These are phyloP conservation scores for Henricia sp. DNA, from an alignment of 53 echinoderm and acorn worm species.

Conservation along the genomic window DNA sequence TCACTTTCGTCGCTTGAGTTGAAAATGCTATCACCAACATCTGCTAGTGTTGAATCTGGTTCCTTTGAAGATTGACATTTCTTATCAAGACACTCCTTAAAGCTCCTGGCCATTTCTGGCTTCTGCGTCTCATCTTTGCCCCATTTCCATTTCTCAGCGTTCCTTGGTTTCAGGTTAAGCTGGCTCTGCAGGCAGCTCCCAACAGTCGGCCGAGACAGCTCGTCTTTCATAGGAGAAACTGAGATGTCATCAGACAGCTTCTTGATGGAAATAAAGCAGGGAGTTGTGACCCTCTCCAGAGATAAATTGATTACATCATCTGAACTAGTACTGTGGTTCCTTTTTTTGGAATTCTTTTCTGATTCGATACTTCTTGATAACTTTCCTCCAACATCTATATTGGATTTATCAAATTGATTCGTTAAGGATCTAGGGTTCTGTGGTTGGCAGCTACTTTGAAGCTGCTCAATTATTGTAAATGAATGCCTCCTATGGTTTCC, in stretches of 20 bases:
- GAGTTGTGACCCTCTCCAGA: background rate
- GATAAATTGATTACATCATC: background rate
- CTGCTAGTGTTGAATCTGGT: conserved; percentile 42
- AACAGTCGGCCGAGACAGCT: background rate
- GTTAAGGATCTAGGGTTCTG: background rate
- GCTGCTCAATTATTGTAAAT: conserved; percentile 25
- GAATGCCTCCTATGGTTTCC: background rate
- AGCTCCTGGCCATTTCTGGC: background rate
- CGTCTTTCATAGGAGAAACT: conserved; percentile 1
- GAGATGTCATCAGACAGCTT: conserved; percentile 36
- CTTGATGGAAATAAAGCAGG: conserved; percentile 16
- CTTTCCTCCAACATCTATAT: background rate
- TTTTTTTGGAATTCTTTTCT: background rate
- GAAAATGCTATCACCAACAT: conserved; percentile 39
- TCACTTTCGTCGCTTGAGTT: conserved; percentile 21
- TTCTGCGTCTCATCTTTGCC: background rate
- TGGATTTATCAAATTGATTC: background rate
- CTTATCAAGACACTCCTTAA: background rate
- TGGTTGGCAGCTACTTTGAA: conserved; percentile 36
- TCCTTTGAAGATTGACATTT: background rate
- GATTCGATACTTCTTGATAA: background rate
- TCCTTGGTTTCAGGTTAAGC: conserved; percentile 6
- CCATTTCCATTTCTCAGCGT: background rate
- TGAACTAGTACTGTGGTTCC: background rate
- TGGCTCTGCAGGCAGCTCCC: conserved; percentile 26